Percentiles rank a stretch among this genome's conserved stretches.
Evolutionary conservation across 1,140 invertebrate species (phyloP).

Genomic region (Calephelis nemesis): DNA sequence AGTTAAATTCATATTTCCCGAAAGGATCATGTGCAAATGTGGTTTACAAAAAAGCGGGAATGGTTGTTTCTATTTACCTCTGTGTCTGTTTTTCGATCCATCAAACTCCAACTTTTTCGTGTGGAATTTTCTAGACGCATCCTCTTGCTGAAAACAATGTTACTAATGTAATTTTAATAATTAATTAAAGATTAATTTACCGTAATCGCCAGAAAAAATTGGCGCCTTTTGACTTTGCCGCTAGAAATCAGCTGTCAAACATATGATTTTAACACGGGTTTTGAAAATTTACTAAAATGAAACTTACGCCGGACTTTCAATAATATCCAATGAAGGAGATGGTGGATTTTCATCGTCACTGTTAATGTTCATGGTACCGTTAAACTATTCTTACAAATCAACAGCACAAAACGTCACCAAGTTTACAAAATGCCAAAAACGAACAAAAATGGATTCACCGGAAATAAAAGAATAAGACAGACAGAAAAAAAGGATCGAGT

Average conservation of each 20-base stretch:
- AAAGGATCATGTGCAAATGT: slow-evolving; percentile 27
- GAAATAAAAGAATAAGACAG: slow-evolving; percentile 20
- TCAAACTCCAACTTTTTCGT: slow-evolving; percentile 64
- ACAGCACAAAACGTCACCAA: slow-evolving; percentile 38
- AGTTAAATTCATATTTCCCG: too few relatives aligned
- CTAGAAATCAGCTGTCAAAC: slow-evolving; percentile 69
- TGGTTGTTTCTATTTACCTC: slow-evolving; percentile 44
- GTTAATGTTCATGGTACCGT: slow-evolving; percentile 47
- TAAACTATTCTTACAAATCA: slow-evolving; percentile 28
- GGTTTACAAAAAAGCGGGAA: slow-evolving; percentile 49
- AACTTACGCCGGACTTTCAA: slow-evolving; percentile 55
- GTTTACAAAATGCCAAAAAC: slow-evolving; percentile 7
- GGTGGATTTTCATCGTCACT: slow-evolving; percentile 39
- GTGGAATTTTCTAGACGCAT: slow-evolving; percentile 45
- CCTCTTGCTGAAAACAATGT: slow-evolving; percentile 52
- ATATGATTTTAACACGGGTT: slow-evolving; percentile 23
- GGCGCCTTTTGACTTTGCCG: slow-evolving; percentile 70
- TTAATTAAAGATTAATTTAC: not conserved
- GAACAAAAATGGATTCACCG: slow-evolving; percentile 14
- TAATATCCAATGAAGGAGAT: slow-evolving; percentile 38
- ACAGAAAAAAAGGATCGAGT: not conserved
- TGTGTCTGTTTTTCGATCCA: slow-evolving; percentile 57
- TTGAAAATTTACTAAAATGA: slow-evolving; percentile 12
- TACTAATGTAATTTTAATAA: slow-evolving; percentile 18
- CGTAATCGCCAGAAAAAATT: slow-evolving; percentile 40